These are phyloP conservation scores for Nephotettix cincticeps DNA, from an alignment of 1,140 invertebrate species.

Conservation along the genomic window DNA sequence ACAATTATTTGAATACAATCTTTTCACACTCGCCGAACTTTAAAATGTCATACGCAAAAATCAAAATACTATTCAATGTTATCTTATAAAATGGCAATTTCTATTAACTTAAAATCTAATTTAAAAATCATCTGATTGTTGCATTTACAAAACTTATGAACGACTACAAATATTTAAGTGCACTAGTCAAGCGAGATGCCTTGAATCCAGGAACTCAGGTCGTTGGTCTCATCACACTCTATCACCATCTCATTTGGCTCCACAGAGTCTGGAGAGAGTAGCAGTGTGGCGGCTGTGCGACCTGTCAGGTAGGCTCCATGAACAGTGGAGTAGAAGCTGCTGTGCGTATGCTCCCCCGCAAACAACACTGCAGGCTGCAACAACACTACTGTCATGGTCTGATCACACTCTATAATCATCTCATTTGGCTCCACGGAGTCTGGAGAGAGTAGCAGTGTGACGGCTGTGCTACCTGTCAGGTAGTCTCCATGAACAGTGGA, in stretches of 20 bases:
- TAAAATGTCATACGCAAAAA: no score
- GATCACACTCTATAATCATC: slow-evolving; percentile 62
- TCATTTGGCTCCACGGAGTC: slow-evolving; percentile 54
- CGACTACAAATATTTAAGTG: background rate
- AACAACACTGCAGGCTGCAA: slow-evolving; percentile 78
- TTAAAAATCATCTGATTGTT: no score
- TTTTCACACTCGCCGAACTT: no score
- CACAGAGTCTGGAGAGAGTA: slow-evolving; percentile 56
- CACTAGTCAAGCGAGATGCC: slow-evolving; percentile 57
- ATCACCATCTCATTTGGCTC: slow-evolving; percentile 58
- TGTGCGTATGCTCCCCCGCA: slow-evolving; percentile 93
- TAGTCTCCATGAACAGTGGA: slow-evolving; percentile 94
- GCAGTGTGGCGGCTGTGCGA: slow-evolving; percentile 74
- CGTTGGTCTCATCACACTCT: slow-evolving; percentile 66
- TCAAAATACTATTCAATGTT: no score
- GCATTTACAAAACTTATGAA: no score
- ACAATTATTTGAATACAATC: no score
- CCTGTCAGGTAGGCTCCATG: slow-evolving; percentile 92
- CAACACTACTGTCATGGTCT: no score
- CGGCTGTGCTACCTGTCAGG: slow-evolving; percentile 82
- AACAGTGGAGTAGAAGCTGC: slow-evolving; percentile 91
- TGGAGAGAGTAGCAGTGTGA: slow-evolving; percentile 64
- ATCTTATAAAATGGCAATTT: no score
- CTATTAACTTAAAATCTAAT: no score
- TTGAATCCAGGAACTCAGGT: slow-evolving; percentile 84